Percentiles rank a stretch among this genome's conserved stretches.
These are phyloP conservation scores for Platichthys stellatus DNA, from an alignment of 2,113 vertebrate species.

Conservation along the genomic window DNA sequence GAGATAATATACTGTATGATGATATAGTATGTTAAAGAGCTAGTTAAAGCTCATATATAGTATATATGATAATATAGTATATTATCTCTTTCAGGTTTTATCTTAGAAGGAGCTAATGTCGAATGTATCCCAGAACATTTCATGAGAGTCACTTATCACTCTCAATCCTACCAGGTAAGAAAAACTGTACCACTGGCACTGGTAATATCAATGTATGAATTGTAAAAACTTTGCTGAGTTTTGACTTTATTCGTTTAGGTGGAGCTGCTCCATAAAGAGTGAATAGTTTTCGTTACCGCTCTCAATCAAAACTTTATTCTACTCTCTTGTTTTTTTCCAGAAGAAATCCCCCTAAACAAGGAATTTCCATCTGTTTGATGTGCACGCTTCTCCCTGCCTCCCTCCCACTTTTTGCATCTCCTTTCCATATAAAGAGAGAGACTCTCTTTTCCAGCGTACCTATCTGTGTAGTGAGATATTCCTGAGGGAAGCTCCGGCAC, in stretches of 20 bases:
- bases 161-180: conserved; percentile 1
- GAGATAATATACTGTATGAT: not conserved
- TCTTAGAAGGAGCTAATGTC: not conserved
- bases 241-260: conserved; percentile 27
- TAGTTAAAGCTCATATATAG: not conserved
- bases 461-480: conserved; percentile 48
- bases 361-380: conserved; percentile 74
- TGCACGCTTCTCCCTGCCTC: conserved; percentile 45
- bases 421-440: conserved; percentile 65
- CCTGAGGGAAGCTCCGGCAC: conserved; percentile 56
- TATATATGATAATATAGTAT: no score
- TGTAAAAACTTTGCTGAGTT: conserved; percentile 16
- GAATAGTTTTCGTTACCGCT: conserved; percentile 38
- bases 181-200: not conserved
- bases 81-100: not conserved
- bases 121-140: not conserved
- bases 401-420: conserved; percentile 60
- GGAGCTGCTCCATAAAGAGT: conserved; percentile 23
- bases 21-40: no score
- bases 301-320: conserved; percentile 50
- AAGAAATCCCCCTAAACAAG: conserved; percentile 60
- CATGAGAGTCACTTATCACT: not conserved
- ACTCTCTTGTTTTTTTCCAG: conserved; percentile 13
- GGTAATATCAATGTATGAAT: conserved; percentile 31
- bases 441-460: conserved; percentile 42